Percentiles rank a stretch among this genome's conserved stretches.
phyloP scores from a whole-genome alignment of 2,888 invertebrate species.

The Metallyticus violacea region DNA sequence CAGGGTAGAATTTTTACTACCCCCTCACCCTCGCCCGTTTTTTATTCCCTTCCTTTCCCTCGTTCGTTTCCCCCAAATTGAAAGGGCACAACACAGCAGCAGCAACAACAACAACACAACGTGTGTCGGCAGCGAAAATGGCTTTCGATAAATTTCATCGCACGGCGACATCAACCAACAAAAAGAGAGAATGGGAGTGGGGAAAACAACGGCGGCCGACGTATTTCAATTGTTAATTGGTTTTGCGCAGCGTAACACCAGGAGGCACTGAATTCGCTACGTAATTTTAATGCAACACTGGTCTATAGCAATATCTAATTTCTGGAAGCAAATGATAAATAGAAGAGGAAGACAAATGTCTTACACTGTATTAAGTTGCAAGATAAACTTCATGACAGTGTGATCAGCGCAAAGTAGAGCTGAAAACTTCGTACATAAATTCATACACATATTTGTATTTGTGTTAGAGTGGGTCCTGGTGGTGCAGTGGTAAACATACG shows the following conservation, averaged over 20 bases:
- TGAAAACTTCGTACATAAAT: no score
- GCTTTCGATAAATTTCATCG: conserved; percentile 11
- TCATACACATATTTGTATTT: no score
- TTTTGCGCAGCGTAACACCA: conserved; percentile 19
- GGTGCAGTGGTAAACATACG: no score
- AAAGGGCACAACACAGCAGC: background rate
- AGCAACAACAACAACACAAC: background rate
- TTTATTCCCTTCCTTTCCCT: background rate
- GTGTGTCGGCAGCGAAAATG: background rate
- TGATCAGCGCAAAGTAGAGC: no score
- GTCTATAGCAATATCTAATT: background rate
- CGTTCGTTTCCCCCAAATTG: background rate
- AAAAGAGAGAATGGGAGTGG: background rate
- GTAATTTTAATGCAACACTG: background rate
- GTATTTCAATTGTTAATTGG: conserved; percentile 28
- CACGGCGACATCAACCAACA: background rate
- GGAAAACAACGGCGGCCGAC: background rate
- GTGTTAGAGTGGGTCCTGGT: no score
- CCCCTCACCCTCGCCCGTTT: background rate
- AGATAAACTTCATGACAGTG: background rate
- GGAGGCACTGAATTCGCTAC: background rate
- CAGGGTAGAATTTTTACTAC: background rate
- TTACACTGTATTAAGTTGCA: background rate
- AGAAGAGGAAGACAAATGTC: background rate
- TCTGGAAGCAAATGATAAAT: background rate